Evolutionary conservation across 2,797 vertebrate species (phyloP).

Genomic region (Dromococcyx pavoninus): DNA sequence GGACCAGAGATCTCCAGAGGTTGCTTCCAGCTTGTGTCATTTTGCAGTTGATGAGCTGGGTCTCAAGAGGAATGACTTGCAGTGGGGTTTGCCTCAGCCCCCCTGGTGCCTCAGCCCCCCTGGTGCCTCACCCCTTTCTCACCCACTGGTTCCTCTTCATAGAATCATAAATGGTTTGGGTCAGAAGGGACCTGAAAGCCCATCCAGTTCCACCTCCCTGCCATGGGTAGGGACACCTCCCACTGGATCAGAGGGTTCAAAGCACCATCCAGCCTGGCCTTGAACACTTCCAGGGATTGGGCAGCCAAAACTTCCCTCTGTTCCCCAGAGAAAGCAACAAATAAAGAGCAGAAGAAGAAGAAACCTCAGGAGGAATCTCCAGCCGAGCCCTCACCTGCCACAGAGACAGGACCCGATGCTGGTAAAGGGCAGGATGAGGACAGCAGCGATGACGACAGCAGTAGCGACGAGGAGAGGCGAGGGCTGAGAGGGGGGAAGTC

Average conservation of each 20-base stretch:
- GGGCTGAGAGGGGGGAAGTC: not conserved
- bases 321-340: not conserved
- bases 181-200: too few species aligned
- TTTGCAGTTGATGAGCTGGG: fast-evolving
- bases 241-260: too few species aligned
- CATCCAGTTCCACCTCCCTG: too few species aligned
- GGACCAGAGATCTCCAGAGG: not conserved
- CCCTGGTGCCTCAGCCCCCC: too few species aligned
- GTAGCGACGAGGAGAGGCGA: constrained; percentile 86
- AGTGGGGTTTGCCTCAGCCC: not conserved
- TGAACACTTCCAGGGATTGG: too few species aligned
- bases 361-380: not conserved
- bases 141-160: too few species aligned
- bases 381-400: not conserved
- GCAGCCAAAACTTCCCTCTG: too few species aligned
- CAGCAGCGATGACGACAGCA: constrained; percentile 76
- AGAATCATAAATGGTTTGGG: too few species aligned
- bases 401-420: fast-evolving
- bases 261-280: too few species aligned
- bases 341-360: constrained; percentile 33
- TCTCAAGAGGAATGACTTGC: not conserved
- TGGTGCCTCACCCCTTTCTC: too few species aligned
- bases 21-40: not conserved
- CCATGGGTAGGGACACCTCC: too few species aligned
- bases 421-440: not conserved